phyloP scores from a whole-genome alignment of 1,140 invertebrate genomes.

The Drosophila orena region DNA sequence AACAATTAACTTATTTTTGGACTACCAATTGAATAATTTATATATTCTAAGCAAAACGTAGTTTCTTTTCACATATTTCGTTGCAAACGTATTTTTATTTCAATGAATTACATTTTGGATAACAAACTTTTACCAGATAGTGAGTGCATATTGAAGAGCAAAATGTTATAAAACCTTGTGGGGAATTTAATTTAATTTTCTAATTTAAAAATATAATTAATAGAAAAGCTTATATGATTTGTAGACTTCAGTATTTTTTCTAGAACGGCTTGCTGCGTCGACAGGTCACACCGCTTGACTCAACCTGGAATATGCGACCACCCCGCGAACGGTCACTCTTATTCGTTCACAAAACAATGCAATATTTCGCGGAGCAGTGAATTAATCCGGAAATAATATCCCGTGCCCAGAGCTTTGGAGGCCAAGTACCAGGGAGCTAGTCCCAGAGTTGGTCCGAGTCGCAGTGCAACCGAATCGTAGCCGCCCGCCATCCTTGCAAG shows the following conservation, averaged over 20 bases:
- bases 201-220: no score
- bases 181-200: no score
- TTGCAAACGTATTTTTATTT: no score
- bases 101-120: no score
- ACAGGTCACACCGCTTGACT: conserved; percentile 6
- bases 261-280: not conserved
- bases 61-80: no score
- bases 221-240: not conserved
- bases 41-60: no score
- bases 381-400: conserved; percentile 40
- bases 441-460: not conserved
- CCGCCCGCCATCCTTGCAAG: conserved; percentile 3
- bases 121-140: no score
- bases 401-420: conserved; percentile 20
- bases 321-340: conserved; percentile 6
- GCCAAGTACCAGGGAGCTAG: conserved; percentile 15
- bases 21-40: no score
- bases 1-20: no score
- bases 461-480: not conserved
- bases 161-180: no score
- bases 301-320: not conserved
- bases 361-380: conserved; percentile 41
- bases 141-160: no score
- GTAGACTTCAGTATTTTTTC: not conserved
- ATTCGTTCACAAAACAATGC: conserved; percentile 39